These are phyloP conservation scores for Sphaerodactylus townsendi DNA, from an alignment of 2,113 vertebrate genomes.

Conservation along the genomic window DNA sequence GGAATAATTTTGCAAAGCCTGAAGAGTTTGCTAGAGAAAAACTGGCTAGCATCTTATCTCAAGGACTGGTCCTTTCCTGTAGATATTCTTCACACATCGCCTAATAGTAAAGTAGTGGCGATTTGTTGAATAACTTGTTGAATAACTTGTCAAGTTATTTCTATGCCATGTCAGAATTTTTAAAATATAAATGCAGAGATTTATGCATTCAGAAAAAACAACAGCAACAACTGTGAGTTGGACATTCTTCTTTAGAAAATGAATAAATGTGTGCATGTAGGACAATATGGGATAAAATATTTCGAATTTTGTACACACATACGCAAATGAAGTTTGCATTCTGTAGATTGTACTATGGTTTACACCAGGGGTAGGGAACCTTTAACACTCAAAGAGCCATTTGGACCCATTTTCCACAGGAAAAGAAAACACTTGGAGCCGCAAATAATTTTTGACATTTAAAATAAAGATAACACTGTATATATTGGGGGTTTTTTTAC, in stretches of 20 bases:
- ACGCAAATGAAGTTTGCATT: neutral
- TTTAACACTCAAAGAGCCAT: too few species aligned
- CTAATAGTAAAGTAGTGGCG: neutral
- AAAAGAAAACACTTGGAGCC: too few species aligned
- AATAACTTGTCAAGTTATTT: neutral
- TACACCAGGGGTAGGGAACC: too few species aligned
- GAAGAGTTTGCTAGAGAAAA: neutral
- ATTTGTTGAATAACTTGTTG: neutral
- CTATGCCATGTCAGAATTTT: neutral
- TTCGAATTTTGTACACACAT: neutral
- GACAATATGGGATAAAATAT: too few species aligned
- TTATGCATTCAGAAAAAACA: neutral
- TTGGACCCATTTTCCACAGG: too few species aligned
- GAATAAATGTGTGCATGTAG: too few species aligned
- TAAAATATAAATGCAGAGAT: neutral
- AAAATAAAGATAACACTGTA: too few species aligned
- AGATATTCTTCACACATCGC: neutral
- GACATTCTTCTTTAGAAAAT: neutral
- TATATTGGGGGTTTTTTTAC: too few species aligned
- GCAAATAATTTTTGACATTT: too few species aligned
- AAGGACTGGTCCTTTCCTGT: neutral
- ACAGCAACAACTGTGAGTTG: accelerated
- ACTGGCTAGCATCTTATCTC: neutral
- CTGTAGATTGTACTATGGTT: too few species aligned
- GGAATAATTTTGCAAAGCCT: neutral